Percentiles rank a stretch among this genome's conserved stretches.
Conservation (phyloP, 1,140 invertebrate genomes). For the Brachionus asplanchnoidis region DNA sequence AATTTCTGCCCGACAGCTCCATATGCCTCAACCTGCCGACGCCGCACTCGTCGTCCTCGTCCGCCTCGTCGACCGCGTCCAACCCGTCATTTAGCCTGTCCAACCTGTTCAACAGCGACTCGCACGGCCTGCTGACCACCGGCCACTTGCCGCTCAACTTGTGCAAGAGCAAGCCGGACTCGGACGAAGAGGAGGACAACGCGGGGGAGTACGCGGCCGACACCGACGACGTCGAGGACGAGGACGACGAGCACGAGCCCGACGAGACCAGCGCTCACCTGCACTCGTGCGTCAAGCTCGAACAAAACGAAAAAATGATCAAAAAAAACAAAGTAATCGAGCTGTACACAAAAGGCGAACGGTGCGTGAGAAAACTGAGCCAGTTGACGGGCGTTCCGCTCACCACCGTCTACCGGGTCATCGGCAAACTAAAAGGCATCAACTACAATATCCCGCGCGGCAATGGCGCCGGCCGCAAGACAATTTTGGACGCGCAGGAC, state of each 20-base stretch:
- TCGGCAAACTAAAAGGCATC: constrained; percentile 34
- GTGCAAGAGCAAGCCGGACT: background rate
- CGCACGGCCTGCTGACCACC: background rate
- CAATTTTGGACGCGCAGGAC: constrained; percentile 34
- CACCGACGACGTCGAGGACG: constrained; percentile 7
- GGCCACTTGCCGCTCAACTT: background rate
- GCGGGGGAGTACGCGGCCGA: background rate
- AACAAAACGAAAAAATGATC: constrained; percentile 40
- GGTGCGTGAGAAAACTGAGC: constrained; percentile 29
- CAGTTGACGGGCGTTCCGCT: constrained; percentile 31
- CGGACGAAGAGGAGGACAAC: constrained; percentile 5
- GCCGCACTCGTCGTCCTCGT: background rate
- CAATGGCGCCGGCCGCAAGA: constrained; percentile 36
- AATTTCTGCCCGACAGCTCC: background rate
- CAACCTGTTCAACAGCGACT: background rate
- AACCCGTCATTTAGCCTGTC: background rate
- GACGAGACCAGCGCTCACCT: background rate
- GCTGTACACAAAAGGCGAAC: constrained; percentile 30
- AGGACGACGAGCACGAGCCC: constrained; percentile 8
- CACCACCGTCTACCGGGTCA: constrained; percentile 34
- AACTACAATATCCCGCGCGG: constrained; percentile 38
- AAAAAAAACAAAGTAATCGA: constrained; percentile 41
- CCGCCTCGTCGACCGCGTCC: background rate
- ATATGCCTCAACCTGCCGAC: background rate
- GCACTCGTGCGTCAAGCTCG: background rate